Evolutionary conservation across 2,113 vertebrate species (phyloP), one percentile per base, ranked within the genome.

Genomic region (Pipra filicauda): DNA sequence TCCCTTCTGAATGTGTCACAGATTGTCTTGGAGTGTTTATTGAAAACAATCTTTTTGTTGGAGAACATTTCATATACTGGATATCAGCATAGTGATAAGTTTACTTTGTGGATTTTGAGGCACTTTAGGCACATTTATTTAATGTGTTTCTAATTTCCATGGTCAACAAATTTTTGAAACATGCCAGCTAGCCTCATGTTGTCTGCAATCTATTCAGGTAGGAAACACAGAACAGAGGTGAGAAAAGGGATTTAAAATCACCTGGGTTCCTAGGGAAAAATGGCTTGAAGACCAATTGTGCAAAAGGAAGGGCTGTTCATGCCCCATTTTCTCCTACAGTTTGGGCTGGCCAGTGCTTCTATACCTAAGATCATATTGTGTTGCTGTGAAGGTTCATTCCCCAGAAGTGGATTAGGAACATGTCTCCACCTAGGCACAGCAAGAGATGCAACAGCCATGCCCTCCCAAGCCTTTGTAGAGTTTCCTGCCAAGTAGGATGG

Each of bases 371-470:
- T 74, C 7, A 4, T 23, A 7, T 6, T 43, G 24, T 77, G 49
- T 28, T 89, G 65, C 51, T 64, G 26, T 54, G 22, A 66, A 58
- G 37, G 22, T 30, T 81, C 7, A 10, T 67, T 73, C 11, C 39
- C 17, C 72, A 73, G 31, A 4, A 3, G 28, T 51, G 48, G 39
- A 27, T 49, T 37, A 89, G 52, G 57, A 89, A 19, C 12, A 11
- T 0, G 0, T 31, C 13, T 59, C 72, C 26, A 55, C 23, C 23
- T 19, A 39, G 26, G 35, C 74, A 49, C 1, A 6, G 35, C 21
- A 81, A 55, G 33, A 75, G 24, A 15, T 39, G 33, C 21, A 61
- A 26, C 4, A 69, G 16, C 35, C 48, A 15, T 15, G 13, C 31
- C 39, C 35, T 79, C 18, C 33, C 24, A 67, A 62, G n/a, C 5